A percentile compares a stretch with the other conserved stretches of the same genome.
These are phyloP conservation scores for Lethenteron reissneri DNA, from an alignment of 2,113 vertebrate species.

Conservation along the genomic window DNA sequence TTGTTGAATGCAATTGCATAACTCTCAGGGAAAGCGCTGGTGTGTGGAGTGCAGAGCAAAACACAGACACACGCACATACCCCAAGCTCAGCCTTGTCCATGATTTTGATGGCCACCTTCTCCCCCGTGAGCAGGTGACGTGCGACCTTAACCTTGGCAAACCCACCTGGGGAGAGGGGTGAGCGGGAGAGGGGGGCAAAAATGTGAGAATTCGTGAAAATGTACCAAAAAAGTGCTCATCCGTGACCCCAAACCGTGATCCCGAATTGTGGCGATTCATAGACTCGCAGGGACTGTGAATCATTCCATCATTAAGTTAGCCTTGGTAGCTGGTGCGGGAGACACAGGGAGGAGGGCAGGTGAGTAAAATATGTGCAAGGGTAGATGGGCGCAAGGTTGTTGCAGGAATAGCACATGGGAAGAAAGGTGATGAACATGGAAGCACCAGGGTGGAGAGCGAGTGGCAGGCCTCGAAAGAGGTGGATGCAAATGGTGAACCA, in stretches of 20 bases:
- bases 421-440: background rate
- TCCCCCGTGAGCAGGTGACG: conserved; percentile 57
- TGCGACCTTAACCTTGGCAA: conserved; percentile 78
- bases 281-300: background rate
- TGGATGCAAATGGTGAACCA: too few relatives aligned
- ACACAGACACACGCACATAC: conserved; percentile 18
- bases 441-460: too few relatives aligned
- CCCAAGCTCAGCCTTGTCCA: conserved; percentile 69
- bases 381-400: background rate
- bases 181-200: too few relatives aligned
- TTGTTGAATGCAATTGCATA: too few relatives aligned
- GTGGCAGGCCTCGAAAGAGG: too few relatives aligned
- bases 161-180: conserved; percentile 40
- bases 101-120: conserved; percentile 81
- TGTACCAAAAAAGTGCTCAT: conserved; percentile 6
- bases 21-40: too few relatives aligned
- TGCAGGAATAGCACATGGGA: too few relatives aligned
- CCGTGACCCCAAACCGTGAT: background rate
- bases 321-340: background rate
- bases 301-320: background rate
- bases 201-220: background rate
- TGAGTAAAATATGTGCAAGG: background rate
- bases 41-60: too few relatives aligned
- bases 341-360: background rate
- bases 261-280: background rate